A percentile compares a stretch with the other conserved stretches of the same genome.
Conservation (phyloP, 2,888 invertebrate genomes). For the Chrysolina haemoptera region DNA sequence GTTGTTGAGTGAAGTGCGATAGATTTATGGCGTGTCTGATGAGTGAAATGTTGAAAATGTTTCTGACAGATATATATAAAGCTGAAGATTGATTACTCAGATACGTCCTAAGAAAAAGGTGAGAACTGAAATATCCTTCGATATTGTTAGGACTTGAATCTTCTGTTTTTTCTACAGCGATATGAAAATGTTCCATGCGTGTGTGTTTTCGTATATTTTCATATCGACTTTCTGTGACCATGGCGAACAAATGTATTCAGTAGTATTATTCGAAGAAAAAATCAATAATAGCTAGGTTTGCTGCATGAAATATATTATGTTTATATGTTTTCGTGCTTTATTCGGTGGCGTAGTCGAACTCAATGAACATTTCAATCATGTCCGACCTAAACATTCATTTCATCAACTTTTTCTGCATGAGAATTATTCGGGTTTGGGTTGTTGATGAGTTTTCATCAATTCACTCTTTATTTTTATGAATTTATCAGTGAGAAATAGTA, state of each 20-base stretch:
- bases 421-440: too few relatives aligned
- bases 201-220: neutral
- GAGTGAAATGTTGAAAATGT: neutral
- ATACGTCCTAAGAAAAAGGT: neutral
- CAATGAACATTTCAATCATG: neutral
- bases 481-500: too few relatives aligned
- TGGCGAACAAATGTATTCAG: neutral
- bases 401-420: too few relatives aligned
- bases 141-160: neutral
- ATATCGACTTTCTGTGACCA: neutral
- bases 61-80: neutral
- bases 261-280: neutral
- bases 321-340: neutral
- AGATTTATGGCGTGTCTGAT: neutral
- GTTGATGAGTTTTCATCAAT: too few relatives aligned
- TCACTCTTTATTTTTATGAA: too few relatives aligned
- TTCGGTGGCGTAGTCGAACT: neutral
- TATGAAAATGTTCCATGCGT: too few relatives aligned
- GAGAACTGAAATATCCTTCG: neutral
- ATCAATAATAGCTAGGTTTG: neutral
- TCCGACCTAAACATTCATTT: neutral
- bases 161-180: neutral
- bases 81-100: neutral
- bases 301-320: neutral
- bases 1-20: conserved; percentile 7